phyloP scores from a whole-genome alignment of 2,888 invertebrate genomes.

The Taenaris catops region DNA sequence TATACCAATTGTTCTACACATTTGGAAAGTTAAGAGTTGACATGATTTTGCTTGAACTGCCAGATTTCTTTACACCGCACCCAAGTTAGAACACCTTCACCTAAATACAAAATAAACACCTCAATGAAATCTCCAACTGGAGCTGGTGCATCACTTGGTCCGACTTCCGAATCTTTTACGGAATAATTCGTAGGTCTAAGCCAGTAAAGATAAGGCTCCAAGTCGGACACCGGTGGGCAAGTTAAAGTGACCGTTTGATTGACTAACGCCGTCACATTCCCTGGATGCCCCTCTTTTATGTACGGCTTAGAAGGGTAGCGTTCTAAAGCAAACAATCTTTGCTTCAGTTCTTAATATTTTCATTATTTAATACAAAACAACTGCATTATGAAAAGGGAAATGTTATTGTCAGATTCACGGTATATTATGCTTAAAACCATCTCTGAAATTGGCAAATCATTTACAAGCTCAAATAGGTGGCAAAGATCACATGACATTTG shows the following conservation, averaged over 20 bases:
- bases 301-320: slow-evolving; percentile 92
- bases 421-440: no score
- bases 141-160: slow-evolving; percentile 60
- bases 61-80: slow-evolving; percentile 1
- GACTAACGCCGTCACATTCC: slow-evolving; percentile 87
- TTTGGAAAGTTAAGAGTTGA: neutral
- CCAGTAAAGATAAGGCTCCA: slow-evolving; percentile 92
- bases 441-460: no score
- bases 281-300: slow-evolving; percentile 89
- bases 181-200: slow-evolving; percentile 75
- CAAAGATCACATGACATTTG: no score
- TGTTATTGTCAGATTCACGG: no score
- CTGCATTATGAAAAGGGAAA: no score
- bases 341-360: neutral
- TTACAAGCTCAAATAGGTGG: no score
- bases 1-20: no score
- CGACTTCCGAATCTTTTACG: slow-evolving; percentile 53
- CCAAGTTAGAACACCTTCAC: slow-evolving; percentile 31
- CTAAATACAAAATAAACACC: slow-evolving; percentile 54
- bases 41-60: slow-evolving; percentile 1
- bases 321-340: slow-evolving; percentile 72
- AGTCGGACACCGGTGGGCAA: slow-evolving; percentile 91
- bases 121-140: slow-evolving; percentile 52
- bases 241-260: slow-evolving; percentile 86
- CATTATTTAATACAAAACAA: no score